Base-by-base conservation (phyloP, 2,113 vertebrate genomes). In the Gnathonemus echidnorhynchus region DNA sequence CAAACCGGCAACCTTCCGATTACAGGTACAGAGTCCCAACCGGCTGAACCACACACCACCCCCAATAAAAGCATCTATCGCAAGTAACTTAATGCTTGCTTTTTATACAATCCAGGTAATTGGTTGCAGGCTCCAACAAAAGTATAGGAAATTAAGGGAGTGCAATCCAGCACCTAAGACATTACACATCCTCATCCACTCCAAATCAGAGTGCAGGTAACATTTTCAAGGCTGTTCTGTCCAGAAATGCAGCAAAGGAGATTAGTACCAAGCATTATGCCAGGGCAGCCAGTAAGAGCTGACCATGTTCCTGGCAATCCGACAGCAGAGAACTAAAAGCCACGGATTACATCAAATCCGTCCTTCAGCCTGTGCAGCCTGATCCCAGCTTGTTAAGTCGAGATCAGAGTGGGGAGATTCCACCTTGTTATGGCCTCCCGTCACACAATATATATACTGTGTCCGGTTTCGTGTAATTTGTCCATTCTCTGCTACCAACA, bases 341-440 rank as follows among this genome's bases (percentile, higher is more conserved):
- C 94, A 94, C 94, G 94, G 94, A 95, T 95, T 94, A 95, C 93
- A 95, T 95, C 94, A 95, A 95, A 95, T 95, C 94, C 94, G 94
- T 93, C 93, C 52, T 89, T 95, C 95, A 95, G 94, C 94, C 93
- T 89, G 93, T 94, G 94, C 94, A 94, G 93, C 92, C 66, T 74
- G 88, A 93, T 93, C 92, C 93, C 92, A 92, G 93, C 92, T 94
- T 91, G 92, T 93, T 94, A 95, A 93, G 92, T 89, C 48, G 92
- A 93, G 93, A 91, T 93, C 87, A 92, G 92, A 94, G 92, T 90
- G 91, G 89, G 91, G 91, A 89, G 85, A 53, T 86, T 77, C 92
- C 90, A 89, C 89, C 91, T 94, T 92, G 93, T 94, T 93, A 94
- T 92, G 91, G 92, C 88, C 87, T 84, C 85, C 86, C 58, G 52